A percentile compares a stretch with the other conserved stretches of the same genome.
Conservation (phyloP, 2,888 invertebrate genomes). For the Acanthosepion pharaonis region DNA sequence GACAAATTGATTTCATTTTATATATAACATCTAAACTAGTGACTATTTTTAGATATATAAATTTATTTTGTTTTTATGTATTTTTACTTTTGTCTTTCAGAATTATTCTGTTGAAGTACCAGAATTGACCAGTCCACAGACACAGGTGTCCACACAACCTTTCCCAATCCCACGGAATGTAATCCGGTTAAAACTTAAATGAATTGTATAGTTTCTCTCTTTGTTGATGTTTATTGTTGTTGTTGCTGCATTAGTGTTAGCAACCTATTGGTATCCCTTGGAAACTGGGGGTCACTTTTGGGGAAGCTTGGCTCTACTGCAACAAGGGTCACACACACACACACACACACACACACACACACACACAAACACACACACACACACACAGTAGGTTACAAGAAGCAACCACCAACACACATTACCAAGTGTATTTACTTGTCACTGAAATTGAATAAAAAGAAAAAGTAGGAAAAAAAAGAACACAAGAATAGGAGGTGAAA, state of each 20-base stretch:
- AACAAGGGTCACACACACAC: background rate
- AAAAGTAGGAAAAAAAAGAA: too few species aligned
- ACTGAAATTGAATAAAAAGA: background rate
- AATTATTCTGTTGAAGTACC: slow-evolving; percentile 61
- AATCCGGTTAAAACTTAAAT: slow-evolving; percentile 58
- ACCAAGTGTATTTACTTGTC: background rate
- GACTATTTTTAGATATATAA: too few species aligned
- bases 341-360: background rate
- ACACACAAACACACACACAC: background rate
- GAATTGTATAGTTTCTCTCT: slow-evolving; percentile 42
- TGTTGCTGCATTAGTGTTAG: slow-evolving; percentile 34
- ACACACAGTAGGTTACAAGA: background rate
- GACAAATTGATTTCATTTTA: too few species aligned
- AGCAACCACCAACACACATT: background rate
- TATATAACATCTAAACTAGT: too few species aligned
- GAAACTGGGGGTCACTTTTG: background rate
- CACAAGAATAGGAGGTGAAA: too few species aligned
- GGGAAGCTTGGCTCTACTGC: background rate
- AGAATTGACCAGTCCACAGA: slow-evolving; percentile 70
- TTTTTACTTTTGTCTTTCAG: background rate
- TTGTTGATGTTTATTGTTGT: slow-evolving; percentile 41
- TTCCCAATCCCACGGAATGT: slow-evolving; percentile 55
- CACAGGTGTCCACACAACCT: slow-evolving; percentile 53
- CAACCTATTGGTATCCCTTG: background rate
- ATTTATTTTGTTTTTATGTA: background rate